Evolutionary conservation across 2,888 invertebrate species (phyloP), one percentile per base, ranked within the genome.

Genomic region (Drosophila neotestacea): DNA sequence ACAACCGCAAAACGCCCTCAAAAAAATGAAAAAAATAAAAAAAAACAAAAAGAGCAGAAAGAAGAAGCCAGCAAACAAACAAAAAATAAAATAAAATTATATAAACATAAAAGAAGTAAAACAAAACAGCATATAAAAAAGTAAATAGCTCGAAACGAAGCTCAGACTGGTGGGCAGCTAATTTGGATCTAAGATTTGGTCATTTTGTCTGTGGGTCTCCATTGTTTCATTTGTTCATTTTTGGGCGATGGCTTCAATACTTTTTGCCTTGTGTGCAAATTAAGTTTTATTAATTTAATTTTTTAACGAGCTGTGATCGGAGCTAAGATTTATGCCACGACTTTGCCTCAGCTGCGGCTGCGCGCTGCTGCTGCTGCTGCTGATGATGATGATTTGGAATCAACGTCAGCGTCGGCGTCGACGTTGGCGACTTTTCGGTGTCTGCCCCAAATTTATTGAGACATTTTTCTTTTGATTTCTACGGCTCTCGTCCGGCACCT

Each of bases 201-300:
- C 77, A 85, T 42, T 54, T 42, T 10, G 32, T 54, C 47, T 67
- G 56, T 56, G 65, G 58, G 61, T 36, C 38, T 68, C 59, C 67
- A 81, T 85, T 77, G 83, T 79, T 61, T 78, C 51, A 27, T 48
- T 60, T 52, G 13, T 46, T 58, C 59, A 44, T 63, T 52, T 52
- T 60, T 22, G 59, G 64, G 34, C 32, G 51, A 34, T 22, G 9
- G 11, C 61, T 54, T 60, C 68, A 58, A 48, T 64, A 69, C 66
- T 51, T 67, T 67, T 74, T 73, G 67, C 51, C 58, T 66, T 73
- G 62, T 81, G 74, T 72, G 82, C 87, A 79, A 83, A 83, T 83
- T 87, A 83, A 82, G 85, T 84, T 82, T 84, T 87, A 84, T 84
- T 87, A 87, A 87, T 84, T 84, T 87, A 85, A 85, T 82, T 84